Conservation (phyloP, 2,797 vertebrate species). For the Clarias fuscus region DNA sequence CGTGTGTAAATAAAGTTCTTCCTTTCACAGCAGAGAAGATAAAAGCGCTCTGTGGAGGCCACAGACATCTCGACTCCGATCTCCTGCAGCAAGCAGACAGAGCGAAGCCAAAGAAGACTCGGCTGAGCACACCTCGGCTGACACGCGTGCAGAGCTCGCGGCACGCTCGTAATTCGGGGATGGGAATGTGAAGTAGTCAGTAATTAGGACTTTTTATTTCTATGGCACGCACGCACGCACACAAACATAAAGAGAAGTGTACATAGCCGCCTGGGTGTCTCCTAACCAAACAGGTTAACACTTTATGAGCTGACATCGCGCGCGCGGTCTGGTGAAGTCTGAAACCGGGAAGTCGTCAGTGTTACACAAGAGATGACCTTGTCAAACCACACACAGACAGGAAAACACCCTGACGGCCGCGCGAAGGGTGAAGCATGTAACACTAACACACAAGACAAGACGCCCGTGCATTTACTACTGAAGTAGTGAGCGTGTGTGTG, state of each 20-base stretch:
- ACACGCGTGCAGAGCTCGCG: not conserved
- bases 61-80: constrained; percentile 49
- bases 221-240: not conserved
- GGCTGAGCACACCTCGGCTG: not conserved
- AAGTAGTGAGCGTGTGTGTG: no score
- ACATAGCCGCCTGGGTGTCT: constrained; percentile 4
- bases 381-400: not conserved
- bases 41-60: constrained; percentile 31
- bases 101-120: not conserved
- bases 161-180: not conserved
- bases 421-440: not conserved
- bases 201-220: not conserved
- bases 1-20: constrained; percentile 31
- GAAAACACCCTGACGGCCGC: no score
- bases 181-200: not conserved
- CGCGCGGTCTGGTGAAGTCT: not conserved
- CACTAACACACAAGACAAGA: no score
- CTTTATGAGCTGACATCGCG: not conserved
- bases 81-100: constrained; percentile 10
- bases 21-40: constrained; percentile 39
- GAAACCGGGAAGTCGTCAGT: not conserved
- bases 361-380: not conserved
- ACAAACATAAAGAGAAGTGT: not conserved
- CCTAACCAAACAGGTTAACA: constrained; percentile 27
- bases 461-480: no score